Base-by-base conservation (phyloP, 2,888 invertebrate species). In the Sinelater perroti region DNA sequence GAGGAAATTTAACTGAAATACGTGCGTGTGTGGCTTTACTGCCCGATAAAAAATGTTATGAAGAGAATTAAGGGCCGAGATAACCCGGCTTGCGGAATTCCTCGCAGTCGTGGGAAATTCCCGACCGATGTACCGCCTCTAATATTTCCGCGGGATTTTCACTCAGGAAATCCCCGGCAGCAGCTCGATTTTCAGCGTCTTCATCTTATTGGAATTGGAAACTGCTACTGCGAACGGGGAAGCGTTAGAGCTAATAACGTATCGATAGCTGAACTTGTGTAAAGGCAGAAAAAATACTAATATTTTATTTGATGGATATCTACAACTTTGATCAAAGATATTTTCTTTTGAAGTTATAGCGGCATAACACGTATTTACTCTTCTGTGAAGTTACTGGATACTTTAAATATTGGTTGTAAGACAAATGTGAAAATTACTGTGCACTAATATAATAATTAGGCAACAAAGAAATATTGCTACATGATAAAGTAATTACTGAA, bases 21-120 rank as follows among this genome's bases (percentile, higher is more conserved):
- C 2, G 2, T 40, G n/a, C 26, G 40, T 14, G 13, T 40, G 24
- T 40, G 24, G 24, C 24, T 40, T 40, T 40, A 40, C 14, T 40
- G 14, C 40, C 3, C 21, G 10, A 13, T 20, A 40, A 40, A 40
- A 40, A 40, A 40, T 24, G 40, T 40, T 40, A 40, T 13, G 40
- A 21, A 16, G 6, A 8, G 40, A 40, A 40, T 40, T 40, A 40
- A 40, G 24, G 20, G 13, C 38, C 20, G 24, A 16, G 11, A n/a
- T 17, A 40, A 7, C 24, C 24, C 24, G n/a, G 40, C 24, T 40
- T 40, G 40, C 21, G 40, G 24, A 40, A 40, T 40, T 40, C 40
- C 13, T 21, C 8, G 40, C 40, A 24, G 40, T 24, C 20, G 21
- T 40, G 16, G 24, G 14, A 16, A 40, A 40, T 40, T 21, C 40